Percentiles rank a stretch among this genome's conserved stretches.
phyloP scores from a whole-genome alignment of 2,888 invertebrate genomes.

The Sinotaia quadrata region DNA sequence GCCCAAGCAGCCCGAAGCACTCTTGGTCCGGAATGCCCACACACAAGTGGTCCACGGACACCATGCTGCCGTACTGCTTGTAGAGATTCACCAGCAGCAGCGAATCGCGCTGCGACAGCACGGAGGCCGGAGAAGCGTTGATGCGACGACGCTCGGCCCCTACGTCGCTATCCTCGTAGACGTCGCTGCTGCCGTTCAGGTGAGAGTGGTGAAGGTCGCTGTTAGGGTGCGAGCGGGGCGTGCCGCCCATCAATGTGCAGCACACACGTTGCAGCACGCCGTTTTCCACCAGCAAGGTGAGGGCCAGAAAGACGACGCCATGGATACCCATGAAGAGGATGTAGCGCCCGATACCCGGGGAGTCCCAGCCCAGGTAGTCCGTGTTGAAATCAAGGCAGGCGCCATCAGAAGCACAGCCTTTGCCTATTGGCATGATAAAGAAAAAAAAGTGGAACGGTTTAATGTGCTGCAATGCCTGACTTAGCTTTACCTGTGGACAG shows the following conservation, averaged over 20 bases:
- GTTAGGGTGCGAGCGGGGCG: constrained; percentile 23
- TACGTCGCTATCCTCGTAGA: constrained; percentile 69
- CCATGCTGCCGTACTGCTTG: constrained; percentile 79
- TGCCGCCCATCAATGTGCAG: constrained; percentile 10
- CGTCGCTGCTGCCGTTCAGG: not conserved
- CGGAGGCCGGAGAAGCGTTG: constrained; percentile 42
- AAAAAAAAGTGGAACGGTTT: too few species aligned
- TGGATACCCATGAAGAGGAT: constrained; percentile 77
- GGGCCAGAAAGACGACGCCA: constrained; percentile 76
- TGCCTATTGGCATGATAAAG: too few species aligned
- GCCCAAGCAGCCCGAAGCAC: constrained; percentile 87
- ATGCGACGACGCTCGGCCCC: constrained; percentile 67
- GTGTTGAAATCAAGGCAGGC: constrained; percentile 7
- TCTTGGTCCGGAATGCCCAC: constrained; percentile 73
- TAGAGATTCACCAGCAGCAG: constrained; percentile 74
- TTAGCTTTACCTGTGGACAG: too few species aligned
- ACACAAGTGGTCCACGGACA: constrained; percentile 65
- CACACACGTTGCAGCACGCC: constrained; percentile 29
- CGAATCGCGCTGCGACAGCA: constrained; percentile 52
- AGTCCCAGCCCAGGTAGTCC: constrained; percentile 79
- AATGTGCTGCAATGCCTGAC: too few species aligned
- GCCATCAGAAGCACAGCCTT: not conserved
- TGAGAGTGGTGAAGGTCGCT: constrained; percentile 1
- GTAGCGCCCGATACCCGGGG: constrained; percentile 82
- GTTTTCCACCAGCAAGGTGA: constrained; percentile 79